phyloP scores from a whole-genome alignment of 2,113 vertebrate genomes.

The Paramormyrops kingsleyae region DNA sequence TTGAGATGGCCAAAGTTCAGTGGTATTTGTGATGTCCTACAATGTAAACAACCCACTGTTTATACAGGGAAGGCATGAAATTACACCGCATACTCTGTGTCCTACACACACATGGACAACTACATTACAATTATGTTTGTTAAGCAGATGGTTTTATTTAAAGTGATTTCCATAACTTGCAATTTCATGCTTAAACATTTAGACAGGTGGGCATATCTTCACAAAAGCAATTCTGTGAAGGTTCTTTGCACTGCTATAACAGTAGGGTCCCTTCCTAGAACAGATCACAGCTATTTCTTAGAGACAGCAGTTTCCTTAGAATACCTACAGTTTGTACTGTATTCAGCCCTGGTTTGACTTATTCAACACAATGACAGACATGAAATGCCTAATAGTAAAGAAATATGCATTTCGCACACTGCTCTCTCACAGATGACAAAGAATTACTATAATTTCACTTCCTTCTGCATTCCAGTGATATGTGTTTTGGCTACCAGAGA shows the following conservation, averaged over 20 bases:
- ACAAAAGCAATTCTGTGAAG: background rate
- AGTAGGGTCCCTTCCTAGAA: background rate
- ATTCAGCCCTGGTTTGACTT: background rate
- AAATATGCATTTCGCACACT: background rate
- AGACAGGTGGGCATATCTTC: background rate
- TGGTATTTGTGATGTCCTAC: background rate
- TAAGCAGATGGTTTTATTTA: background rate
- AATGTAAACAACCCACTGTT: background rate
- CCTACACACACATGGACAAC: background rate
- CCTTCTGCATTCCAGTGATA: too few relatives aligned
- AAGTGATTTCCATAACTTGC: background rate
- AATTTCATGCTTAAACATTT: background rate
- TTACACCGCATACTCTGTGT: background rate
- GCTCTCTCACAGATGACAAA: background rate
- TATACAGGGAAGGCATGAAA: background rate
- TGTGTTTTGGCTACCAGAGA: too few relatives aligned
- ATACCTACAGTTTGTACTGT: background rate
- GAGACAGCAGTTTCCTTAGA: background rate
- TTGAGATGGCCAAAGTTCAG: background rate
- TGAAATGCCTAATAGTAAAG: background rate
- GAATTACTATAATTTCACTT: background rate
- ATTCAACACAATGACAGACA: background rate
- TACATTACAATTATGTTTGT: background rate
- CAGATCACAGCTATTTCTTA: background rate
- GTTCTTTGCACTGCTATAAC: background rate